Evolutionary conservation across 1,140 invertebrate species (phyloP), one percentile per base, ranked within the genome.

Genomic region (Rhagoletis pomonella): DNA sequence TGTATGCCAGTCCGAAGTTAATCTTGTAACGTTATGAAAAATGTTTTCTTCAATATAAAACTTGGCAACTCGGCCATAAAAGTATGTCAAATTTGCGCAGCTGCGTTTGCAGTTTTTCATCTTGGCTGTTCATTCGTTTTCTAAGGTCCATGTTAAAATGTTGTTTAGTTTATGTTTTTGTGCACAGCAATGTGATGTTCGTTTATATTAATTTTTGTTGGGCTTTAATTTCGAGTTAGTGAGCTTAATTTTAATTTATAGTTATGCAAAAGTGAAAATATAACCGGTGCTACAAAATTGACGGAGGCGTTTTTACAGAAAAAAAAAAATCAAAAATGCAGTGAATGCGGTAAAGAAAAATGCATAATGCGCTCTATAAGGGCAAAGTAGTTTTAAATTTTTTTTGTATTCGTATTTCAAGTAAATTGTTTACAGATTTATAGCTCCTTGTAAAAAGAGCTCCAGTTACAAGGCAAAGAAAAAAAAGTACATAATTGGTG

Each of bases 31-130:
- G 29, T 29, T 29, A 29, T 29, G 29, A 29, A 29, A 29, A 29
- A 29, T 29, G 29, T 29, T 29, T 29, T 29, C 29, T 29, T 29
- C 29, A 55, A 55, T 55, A 55, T 10, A 3, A 14, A 4, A n/a
- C 73, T 81, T 81, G 73, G 73, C 47, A 81, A 55, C 73, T 81
- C 73, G 19, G 73, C 7, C 6, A 55, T 58, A 6, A 58, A 81
- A 55, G 50, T 81, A 58, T 81, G 73, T 81, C 73, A 81, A 81
- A 58, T 73, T 73, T 1, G 67, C 67, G 67, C 67, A 73, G 67
- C 67, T 73, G 67, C 67, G 67, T 47, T 73, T 73, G 67, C 44
- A 81, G 73, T 55, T 81, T 55, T 81, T 55, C 19, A 81, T 81
- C 50, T 81, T 81, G 47, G 2, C n/a, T 17, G 55, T 55, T 55